Base-by-base conservation (phyloP, 2,113 vertebrate genomes). In the Sclerurus mexicanus region DNA sequence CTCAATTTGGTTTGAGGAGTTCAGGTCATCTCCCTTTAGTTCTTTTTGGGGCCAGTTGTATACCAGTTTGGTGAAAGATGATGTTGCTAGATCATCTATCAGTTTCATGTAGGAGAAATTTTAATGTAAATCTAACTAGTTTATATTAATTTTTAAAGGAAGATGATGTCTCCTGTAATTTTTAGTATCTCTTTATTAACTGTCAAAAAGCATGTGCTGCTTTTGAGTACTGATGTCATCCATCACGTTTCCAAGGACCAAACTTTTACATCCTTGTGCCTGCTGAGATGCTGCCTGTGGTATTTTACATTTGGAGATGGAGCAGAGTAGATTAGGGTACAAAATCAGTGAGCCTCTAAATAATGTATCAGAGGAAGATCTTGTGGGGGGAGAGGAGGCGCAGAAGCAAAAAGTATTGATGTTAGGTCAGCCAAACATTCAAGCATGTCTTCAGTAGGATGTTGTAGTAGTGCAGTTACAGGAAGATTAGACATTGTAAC, bases 81-180 rank as follows among this genome's bases (percentile, higher is more conserved):
- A 19, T 5, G 6, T 12, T 0, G 0, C 19, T 37, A 37, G 6
- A 50, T 58, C 35, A 47, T 35, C 6, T 75, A 4, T 37, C 15
- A 2, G 0, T 24, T 84, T 8, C 16, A 39, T 1, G 10, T 4
- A 75, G 33, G 42, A 27, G 40, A 58, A 58, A 6, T 66, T 73
- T 39, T 33, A 59, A 52, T 30, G 7, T 11, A 55, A 79, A 40
- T 77, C 4, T 58, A 31, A 59, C 3, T 23, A 21, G 27, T 14
- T 87, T 24, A 31, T 64, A 11, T 24, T 79, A 10, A 40, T 21
- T 63, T 67, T 42, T 50, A 37, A n/a, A 21, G 49, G 18, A 52
- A 27, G 25, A 63, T 3, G 4, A 23, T 0, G 0, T 35, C 4
- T 58, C 20, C 6, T 47, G 10, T 14, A 9, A 22, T 12, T 50